phyloP scores from a whole-genome alignment of 1,140 invertebrate species.

The Caerostris extrusa region DNA sequence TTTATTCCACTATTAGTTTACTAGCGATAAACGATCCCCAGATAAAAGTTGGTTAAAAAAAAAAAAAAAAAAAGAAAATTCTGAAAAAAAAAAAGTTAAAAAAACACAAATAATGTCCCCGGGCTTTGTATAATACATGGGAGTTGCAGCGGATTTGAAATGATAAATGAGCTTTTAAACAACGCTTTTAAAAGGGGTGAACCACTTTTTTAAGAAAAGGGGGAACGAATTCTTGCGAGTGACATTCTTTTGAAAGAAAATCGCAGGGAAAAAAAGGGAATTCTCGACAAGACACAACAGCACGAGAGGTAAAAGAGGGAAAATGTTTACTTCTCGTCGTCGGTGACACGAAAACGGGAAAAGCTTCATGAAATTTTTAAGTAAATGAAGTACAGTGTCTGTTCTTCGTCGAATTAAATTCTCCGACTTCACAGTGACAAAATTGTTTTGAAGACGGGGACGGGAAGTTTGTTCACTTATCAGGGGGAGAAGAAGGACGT shows the following conservation, averaged over 20 bases:
- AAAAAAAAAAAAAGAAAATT: not conserved
- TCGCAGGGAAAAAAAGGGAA: not conserved
- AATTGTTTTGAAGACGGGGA: slow-evolving; percentile 24
- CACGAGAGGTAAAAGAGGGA: not conserved
- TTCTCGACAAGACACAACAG: not conserved
- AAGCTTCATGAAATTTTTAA: slow-evolving; percentile 65
- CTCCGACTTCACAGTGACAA: slow-evolving; percentile 14
- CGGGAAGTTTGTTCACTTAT: not conserved
- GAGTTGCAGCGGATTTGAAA: not conserved
- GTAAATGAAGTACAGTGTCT: slow-evolving; percentile 43
- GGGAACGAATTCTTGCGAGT: slow-evolving; percentile 42
- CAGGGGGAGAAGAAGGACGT: no score
- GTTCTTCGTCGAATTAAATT: slow-evolving; percentile 36
- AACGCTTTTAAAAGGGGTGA: slow-evolving; percentile 73
- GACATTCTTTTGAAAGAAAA: slow-evolving; percentile 24
- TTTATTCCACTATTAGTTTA: slow-evolving; percentile 67
- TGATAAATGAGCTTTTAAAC: slow-evolving; percentile 75
- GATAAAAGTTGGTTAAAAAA: slow-evolving; percentile 18
- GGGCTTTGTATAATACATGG: slow-evolving; percentile 47
- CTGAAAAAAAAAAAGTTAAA: no score
- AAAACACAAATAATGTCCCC: slow-evolving; percentile 56
- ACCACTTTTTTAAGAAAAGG: slow-evolving; percentile 51
- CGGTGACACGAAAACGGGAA: not conserved
- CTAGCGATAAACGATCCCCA: slow-evolving; percentile 58
- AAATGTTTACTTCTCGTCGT: slow-evolving; percentile 13